Percentiles rank a stretch among this genome's conserved stretches.
Evolutionary conservation across 2,888 invertebrate species (phyloP).

Genomic region (Ectemnius continuus): DNA sequence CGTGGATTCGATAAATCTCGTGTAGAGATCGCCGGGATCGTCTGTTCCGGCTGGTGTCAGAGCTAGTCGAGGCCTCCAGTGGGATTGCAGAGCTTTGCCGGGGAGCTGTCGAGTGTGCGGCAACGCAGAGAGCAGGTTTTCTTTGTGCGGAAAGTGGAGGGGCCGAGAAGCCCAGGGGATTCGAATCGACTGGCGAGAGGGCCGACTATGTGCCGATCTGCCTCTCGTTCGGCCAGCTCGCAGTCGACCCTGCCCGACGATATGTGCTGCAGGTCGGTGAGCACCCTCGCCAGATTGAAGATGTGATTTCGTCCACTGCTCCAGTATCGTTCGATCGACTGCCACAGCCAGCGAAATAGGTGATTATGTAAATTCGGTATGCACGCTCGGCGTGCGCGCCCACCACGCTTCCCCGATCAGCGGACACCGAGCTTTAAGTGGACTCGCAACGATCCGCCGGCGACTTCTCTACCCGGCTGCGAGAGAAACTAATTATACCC

Average conservation of each 20-base stretch:
- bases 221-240: too few species aligned
- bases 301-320: slow-evolving; percentile 46
- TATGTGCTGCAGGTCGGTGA: slow-evolving; percentile 25
- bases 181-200: neutral
- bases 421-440: neutral
- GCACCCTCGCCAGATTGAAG: slow-evolving; percentile 41
- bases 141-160: too few species aligned
- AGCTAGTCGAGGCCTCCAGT: neutral
- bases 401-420: neutral
- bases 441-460: slow-evolving; percentile 7
- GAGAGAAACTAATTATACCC: slow-evolving; percentile 51
- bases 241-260: slow-evolving; percentile 25
- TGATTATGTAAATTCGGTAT: slow-evolving; percentile 56
- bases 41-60: neutral
- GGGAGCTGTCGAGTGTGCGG: too few species aligned
- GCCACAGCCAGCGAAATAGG: slow-evolving; percentile 38
- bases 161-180: too few species aligned
- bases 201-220: slow-evolving; percentile 38
- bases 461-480: slow-evolving; percentile 30
- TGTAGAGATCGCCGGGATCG: neutral
- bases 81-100: too few species aligned
- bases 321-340: slow-evolving; percentile 49
- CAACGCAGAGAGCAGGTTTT: too few species aligned
- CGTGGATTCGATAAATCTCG: too few species aligned
- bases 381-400: neutral